Evolutionary conservation across 2,888 invertebrate species (phyloP).

Genomic region (Drosophila bunnanda): DNA sequence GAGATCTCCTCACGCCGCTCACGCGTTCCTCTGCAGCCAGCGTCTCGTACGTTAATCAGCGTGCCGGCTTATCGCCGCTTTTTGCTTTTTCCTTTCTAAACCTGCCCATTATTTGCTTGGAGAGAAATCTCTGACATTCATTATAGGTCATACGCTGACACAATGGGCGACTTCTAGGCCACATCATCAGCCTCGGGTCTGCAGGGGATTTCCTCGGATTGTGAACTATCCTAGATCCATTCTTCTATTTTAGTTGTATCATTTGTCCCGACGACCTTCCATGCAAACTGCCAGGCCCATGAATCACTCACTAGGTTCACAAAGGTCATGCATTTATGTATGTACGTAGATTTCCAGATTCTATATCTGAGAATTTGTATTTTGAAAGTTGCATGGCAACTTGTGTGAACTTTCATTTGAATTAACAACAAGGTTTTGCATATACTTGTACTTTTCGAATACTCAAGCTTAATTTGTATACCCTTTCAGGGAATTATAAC

Average conservation of each 20-base stretch:
- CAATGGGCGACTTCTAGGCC: constrained; percentile 18
- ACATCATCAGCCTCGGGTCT: constrained; percentile 2
- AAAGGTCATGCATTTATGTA: too few relatives aligned
- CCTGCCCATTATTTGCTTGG: constrained; percentile 9
- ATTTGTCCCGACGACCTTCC: constrained; percentile 11
- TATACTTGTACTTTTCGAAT: not conserved
- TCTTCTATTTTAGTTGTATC: not conserved
- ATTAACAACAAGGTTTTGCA: not conserved
- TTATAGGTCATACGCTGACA: constrained; percentile 51
- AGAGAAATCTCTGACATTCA: constrained; percentile 60
- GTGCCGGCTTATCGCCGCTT: constrained; percentile 41
- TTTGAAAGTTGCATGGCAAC: constrained; percentile 22
- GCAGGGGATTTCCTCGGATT: constrained; percentile 33
- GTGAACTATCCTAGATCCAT: constrained; percentile 1
- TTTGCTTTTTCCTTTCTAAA: constrained; percentile 8
- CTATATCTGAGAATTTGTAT: constrained; percentile 4
- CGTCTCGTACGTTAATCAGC: constrained; percentile 23
- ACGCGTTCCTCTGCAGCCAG: constrained; percentile 17
- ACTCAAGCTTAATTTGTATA: not conserved
- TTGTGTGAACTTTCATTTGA: constrained; percentile 13
- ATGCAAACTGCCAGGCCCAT: constrained; percentile 4
- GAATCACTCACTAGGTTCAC: constrained; percentile 12
- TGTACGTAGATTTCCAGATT: constrained; percentile 6
- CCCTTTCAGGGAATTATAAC: too few relatives aligned
- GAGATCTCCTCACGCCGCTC: constrained; percentile 12